Evolutionary conservation across 2,797 vertebrate genomes (phyloP).

Genomic region (Decapterus maruadsi): DNA sequence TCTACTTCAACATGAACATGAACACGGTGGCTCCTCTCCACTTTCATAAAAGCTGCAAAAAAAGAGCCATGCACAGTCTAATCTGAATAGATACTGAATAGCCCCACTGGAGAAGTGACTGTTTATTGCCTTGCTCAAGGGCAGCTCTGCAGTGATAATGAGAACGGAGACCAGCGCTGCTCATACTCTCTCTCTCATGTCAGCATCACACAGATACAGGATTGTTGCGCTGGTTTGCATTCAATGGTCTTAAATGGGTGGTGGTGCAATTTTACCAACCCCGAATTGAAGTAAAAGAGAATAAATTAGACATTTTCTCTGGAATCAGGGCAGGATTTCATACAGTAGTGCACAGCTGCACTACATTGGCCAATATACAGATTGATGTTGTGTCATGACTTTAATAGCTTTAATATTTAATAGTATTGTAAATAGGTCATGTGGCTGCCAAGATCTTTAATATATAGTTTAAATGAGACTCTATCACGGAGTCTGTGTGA

Average conservation of each 20-base stretch:
- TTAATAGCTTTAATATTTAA: conserved; percentile 56
- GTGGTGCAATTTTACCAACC: neutral
- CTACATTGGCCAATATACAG: too few species aligned
- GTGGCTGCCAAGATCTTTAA: conserved; percentile 14
- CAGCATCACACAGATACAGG: neutral
- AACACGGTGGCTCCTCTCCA: neutral
- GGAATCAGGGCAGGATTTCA: neutral
- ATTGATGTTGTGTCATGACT: conserved; percentile 15
- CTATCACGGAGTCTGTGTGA: neutral
- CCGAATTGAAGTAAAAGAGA: neutral
- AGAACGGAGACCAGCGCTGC: neutral
- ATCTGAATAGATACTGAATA: neutral
- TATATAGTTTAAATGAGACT: conserved; percentile 17
- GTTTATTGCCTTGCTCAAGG: conserved; percentile 29
- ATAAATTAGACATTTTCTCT: neutral
- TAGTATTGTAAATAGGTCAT: conserved; percentile 51
- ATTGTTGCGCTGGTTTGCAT: neutral
- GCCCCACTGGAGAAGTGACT: conserved; percentile 18
- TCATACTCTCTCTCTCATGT: conserved; percentile 7
- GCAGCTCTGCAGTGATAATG: conserved; percentile 18
- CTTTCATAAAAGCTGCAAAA: neutral
- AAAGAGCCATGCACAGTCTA: neutral
- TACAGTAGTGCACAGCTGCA: neutral
- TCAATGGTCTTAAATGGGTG: neutral
- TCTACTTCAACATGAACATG: neutral